Evolutionary conservation across 2,888 invertebrate genomes (phyloP), one percentile per base, ranked within the genome.

Genomic region (Caradrina clavipalpis): DNA sequence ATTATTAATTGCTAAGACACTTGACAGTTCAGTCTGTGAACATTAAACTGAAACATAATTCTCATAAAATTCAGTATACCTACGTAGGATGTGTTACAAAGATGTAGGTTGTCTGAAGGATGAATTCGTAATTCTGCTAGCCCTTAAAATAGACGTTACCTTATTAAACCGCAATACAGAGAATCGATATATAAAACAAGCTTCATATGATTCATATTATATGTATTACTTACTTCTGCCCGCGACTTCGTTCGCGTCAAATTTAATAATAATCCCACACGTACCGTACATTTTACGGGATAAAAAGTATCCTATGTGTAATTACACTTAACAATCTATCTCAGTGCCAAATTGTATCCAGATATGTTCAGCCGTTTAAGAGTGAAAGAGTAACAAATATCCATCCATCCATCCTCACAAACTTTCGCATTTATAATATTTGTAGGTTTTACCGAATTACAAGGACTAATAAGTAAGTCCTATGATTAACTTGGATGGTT

Each of bases 131-230:
- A 22, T 8, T 11, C 1, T 19, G 15, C 6, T 11, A 54, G 39
- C 8, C 11, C 11, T 49, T 13, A 31, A 62, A 74, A 76, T 59
- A 61, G 21, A 51, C 26, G 6, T 39, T 19, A 59, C 53, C 49
- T 50, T 26, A 61, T 54, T 8, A 56, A 53, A 62, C 42, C 35
- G 6, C 45, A 50, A 31, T 22, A 70, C 47, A 2, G 19, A 53
- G n/a, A 45, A 47, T 47, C 51, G 35, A 50, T 11, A 17, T 53
- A 50, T n/a, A 63, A 61, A 60, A 45, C 1, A 21, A 10, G 5
- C 19, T 22, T 58, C 13, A 19, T 67, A 31, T 65, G 17, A 67
- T 22, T 75, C 21, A 53, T 53, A 31, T 47, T 66, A 47, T 31
- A 49, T 31, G 26, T 26, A 26, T 26, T 26, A 26, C 26, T 26